Base-by-base conservation (phyloP, 2,888 invertebrate genomes). In the Petrophora chlorosata region DNA sequence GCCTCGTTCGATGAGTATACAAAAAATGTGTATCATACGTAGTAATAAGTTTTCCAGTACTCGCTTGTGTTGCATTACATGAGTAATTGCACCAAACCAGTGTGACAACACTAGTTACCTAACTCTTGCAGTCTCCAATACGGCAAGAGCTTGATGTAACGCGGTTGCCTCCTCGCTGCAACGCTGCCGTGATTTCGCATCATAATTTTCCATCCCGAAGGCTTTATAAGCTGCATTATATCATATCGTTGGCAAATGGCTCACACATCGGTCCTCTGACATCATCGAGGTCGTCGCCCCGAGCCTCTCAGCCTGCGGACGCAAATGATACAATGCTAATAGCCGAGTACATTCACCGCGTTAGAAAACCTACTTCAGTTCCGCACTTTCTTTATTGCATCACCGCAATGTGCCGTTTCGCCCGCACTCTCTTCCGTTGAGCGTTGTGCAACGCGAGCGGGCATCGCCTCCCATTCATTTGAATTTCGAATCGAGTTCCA, bases 331-430 rank as follows among this genome's bases (percentile, higher is more conserved):
- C 78, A 80, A 80, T 75, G 78, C 81, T 82, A 86, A 85, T 85
- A 74, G 79, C 71, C 73, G 74, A 82, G 88, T 86, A 86, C 89
- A 73, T 89, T 89, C 88, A 88, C 88, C 88, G 85, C 84, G 78
- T 75, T 86, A 86, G 85, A 86, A 86, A 87, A 87, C 79, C 82
- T 84, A 85, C 85, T 82, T 83, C 79, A 83, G 82, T 88, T 89
- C 88, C 88, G 89, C 84, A 87, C 89, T 90, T 89, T 90, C 90
- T 87, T 89, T 80, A 81, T 90, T 88, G 84, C 88, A 85, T 88
- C 87, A 89, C 82, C 57, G 65, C 71, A 67, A 73, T 82, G 75
- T 79, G 83, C 84, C 76, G 85, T 85, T 86, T 85, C 70, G 75
- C 65, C 73, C 75, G 82, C 82, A 84, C 85, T 85, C 85, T 85